phyloP scores from a whole-genome alignment of 2,113 vertebrate species.

The Prolemur simus region DNA sequence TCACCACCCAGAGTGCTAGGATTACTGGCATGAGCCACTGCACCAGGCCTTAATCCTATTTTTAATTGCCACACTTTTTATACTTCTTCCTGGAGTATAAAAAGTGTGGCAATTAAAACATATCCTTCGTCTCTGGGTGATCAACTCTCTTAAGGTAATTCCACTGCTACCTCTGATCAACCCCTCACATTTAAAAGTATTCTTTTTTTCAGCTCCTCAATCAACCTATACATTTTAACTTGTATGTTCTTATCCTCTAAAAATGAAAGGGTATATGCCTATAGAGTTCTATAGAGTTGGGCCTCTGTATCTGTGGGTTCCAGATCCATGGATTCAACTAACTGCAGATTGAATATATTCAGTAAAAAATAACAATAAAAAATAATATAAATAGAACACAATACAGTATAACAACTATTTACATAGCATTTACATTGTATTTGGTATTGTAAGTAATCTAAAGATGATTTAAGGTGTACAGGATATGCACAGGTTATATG shows the following conservation, averaged over 20 bases:
- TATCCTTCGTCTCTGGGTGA: slow-evolving; percentile 35
- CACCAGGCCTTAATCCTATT: slow-evolving; percentile 34
- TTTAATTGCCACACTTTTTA: slow-evolving; percentile 53
- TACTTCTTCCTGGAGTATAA: slow-evolving; percentile 57
- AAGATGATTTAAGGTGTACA: not conserved
- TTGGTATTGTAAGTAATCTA: not conserved
- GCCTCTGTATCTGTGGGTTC: not conserved
- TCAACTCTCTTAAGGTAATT: slow-evolving; percentile 71
- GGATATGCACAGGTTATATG: not conserved
- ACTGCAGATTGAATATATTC: not conserved
- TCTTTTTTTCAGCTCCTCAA: slow-evolving; percentile 49
- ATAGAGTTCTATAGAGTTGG: not conserved
- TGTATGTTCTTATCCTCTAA: not conserved
- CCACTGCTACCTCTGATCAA: slow-evolving; percentile 50
- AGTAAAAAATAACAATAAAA: not conserved
- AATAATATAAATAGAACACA: not conserved
- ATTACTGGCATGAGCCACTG: too few species aligned
- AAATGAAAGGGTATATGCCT: slow-evolving; percentile 37
- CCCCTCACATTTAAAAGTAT: not conserved
- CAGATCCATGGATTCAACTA: not conserved
- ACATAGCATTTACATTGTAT: not conserved
- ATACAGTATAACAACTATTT: not conserved
- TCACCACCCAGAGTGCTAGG: too few species aligned
- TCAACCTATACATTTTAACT: slow-evolving; percentile 66
- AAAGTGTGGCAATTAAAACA: too few species aligned